Percentiles rank a stretch among this genome's conserved stretches.
These are phyloP conservation scores for Ophion costatus DNA, from an alignment of 2,888 invertebrate genomes.

Conservation along the genomic window DNA sequence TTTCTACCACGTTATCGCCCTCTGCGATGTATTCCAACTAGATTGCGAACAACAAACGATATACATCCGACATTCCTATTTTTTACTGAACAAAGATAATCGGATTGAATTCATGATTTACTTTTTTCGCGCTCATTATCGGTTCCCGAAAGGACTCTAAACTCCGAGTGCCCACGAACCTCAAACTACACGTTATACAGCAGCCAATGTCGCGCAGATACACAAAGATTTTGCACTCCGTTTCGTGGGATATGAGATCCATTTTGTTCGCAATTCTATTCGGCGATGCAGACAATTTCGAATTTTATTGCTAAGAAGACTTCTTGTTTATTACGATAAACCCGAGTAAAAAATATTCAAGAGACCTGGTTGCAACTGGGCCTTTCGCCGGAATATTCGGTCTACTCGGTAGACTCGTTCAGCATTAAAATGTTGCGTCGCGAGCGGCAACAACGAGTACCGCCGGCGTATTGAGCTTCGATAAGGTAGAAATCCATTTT, in stretches of 20 bases:
- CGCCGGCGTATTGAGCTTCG: no score
- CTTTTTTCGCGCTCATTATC: conserved; percentile 84
- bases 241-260: conserved; percentile 40
- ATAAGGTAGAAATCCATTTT: no score
- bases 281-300: neutral
- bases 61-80: neutral
- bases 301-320: no score
- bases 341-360: neutral
- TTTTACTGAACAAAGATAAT: conserved; percentile 54
- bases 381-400: neutral
- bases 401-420: no score
- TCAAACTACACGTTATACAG: conserved; percentile 88
- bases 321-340: neutral
- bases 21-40: conserved; percentile 72
- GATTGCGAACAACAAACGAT: neutral
- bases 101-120: conserved; percentile 75
- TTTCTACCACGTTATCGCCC: conserved; percentile 82
- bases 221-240: conserved; percentile 67
- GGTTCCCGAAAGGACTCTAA: conserved; percentile 85
- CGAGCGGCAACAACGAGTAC: no score
- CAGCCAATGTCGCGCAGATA: conserved; percentile 84
- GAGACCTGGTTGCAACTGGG: neutral
- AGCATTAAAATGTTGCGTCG: no score
- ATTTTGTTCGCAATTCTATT: conserved; percentile 19
- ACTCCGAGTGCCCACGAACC: conserved; percentile 87